Evolutionary conservation across 2,888 invertebrate species (phyloP), one percentile per base, ranked within the genome.

Genomic region (Diloba caeruleocephala): DNA sequence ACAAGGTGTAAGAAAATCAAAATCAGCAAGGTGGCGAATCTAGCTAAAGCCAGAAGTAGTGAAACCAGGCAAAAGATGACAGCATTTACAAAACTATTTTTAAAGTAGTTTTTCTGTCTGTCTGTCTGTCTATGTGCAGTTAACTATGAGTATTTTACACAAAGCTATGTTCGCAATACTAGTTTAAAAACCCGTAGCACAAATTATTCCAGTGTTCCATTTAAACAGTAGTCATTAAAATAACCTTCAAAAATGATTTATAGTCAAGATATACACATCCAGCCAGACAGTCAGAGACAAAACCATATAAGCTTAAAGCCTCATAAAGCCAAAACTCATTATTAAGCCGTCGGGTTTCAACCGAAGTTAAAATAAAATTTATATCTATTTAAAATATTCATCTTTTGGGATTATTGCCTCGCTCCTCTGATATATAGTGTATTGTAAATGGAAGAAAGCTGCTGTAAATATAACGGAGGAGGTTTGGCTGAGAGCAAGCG

Each of bases 361-460:
- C 7, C 2, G 19, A 38, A 36, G 15, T 31, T 28, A 39, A 64
- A 55, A 64, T 28, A 34, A 37, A 55, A 55, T 55, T 65, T 63
- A 64, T 63, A 25, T 13, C 9, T 43, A 13, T 49, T 46, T 15
- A 63, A 54, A 42, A 49, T 29, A 59, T 64, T 59, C 34, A 54
- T 59, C 38, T 54, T 63, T 64, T 31, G 23, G 25, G 12, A 33
- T 45, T 29, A 49, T 32, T 44, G 37, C 12, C 33, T 9, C 23
- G 34, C 23, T 31, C 19, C n/a, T 31, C 41, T 48, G 44, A 41
- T 44, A 39, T 38, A 46, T 33, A 15, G 31, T 10, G 42, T 29
- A 58, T 37, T 58, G 34, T 57, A 44, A 31, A 46, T 45, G 29
- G 19, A 26, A 32, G 28, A 26, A 28, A 28, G 14, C 8, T 9